These are phyloP conservation scores for Eristalis intricaria DNA, from an alignment of 2,888 invertebrate genomes.

Conservation along the genomic window DNA sequence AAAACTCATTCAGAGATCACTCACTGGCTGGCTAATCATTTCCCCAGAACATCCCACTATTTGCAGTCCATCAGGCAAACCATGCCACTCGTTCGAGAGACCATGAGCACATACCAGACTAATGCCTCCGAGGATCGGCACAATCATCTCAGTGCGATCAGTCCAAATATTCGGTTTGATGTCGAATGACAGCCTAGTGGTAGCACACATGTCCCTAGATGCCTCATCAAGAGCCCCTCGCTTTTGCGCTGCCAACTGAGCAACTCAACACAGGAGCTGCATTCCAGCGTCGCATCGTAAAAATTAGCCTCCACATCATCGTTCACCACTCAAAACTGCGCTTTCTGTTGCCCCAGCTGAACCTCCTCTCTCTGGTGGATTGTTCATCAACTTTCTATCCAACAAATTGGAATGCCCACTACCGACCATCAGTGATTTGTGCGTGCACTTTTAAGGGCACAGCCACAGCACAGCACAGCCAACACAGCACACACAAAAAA, in stretches of 20 bases:
- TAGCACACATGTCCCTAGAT: background rate
- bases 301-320: background rate
- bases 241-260: background rate
- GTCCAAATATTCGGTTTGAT: background rate
- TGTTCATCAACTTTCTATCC: conserved; percentile 65
- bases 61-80: too few relatives aligned
- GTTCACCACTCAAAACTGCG: background rate
- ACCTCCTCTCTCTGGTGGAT: conserved; percentile 41
- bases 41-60: too few relatives aligned
- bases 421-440: conserved; percentile 61
- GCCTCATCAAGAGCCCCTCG: background rate
- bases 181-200: background rate
- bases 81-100: background rate
- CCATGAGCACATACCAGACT: background rate
- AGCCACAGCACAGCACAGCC: conserved; percentile 21
- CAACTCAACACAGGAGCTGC: background rate
- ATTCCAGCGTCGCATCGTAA: background rate
- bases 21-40: too few relatives aligned
- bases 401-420: conserved; percentile 68
- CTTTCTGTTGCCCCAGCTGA: background rate
- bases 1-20: too few relatives aligned
- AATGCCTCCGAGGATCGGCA: background rate
- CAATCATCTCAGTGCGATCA: background rate
- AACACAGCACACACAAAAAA: conserved; percentile 19
- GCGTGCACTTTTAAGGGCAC: conserved; percentile 71